Base-by-base conservation (phyloP, 2,888 invertebrate genomes). In the Eupithecia subfuscata region DNA sequence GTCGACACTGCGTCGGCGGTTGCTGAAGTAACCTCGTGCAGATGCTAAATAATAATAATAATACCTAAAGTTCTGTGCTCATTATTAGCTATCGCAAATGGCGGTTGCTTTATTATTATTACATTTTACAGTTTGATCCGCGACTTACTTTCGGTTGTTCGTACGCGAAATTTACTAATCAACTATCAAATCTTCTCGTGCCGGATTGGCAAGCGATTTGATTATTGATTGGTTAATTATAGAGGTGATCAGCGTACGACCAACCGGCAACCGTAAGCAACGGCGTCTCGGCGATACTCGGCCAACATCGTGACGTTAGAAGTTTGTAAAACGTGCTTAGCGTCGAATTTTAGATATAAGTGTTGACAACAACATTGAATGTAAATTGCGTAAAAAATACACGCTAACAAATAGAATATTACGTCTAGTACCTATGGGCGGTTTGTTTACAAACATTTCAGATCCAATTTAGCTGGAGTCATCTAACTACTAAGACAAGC, bases 401-500 rank as follows among this genome's bases (percentile, higher is more conserved):
- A 22, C 25, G 14, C 14, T 16, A 6, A 63, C 14, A 12, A 3
- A 63, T 16, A 25, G 25, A n/a, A n/a, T n/a, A 18, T 48, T 48
- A n/a, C 5, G 48, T 18, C 8, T 2, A 8, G 18, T 48, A 48
- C 18, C 30, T 30, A 30, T 30, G 48, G 48, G 8, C 18, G n/a
- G n/a, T 48, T 48, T 48, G 48, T 8, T n/a, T 48, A 48, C 48
- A 16, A 30, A 30, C 11, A 56, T 12, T 56, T 22, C n/a, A 56
- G 22, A 56, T 56, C 22, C 3, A 56, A 56, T 22, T 56, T 56
- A 11, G 56, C 22, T 16, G 22, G n/a, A 22, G n/a, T 43, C 14
- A 40, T 40, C 22, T 67, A 37, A 40, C n/a, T 37, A 37, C 37
- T 77, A 74, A 52, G 83, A 75, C 64, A 97, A 93, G 87, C 96